These are phyloP conservation scores for Planococcus citri DNA, from an alignment of 1,140 invertebrate species.

Conservation along the genomic window DNA sequence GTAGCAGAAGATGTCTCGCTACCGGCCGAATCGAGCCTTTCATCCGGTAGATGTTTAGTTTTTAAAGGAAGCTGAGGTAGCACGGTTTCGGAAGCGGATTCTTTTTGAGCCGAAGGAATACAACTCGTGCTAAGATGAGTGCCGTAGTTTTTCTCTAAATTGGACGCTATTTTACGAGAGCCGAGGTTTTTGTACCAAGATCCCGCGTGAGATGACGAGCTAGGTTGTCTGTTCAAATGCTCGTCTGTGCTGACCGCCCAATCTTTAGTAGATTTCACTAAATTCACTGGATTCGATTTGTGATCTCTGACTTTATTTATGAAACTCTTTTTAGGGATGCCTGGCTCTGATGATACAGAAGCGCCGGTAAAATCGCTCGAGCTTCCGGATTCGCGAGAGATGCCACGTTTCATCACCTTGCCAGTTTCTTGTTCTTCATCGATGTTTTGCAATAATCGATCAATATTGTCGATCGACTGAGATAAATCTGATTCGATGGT, in stretches of 20 bases:
- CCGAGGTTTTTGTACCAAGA: not conserved
- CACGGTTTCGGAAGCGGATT: conserved; percentile 43
- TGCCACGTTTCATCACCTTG: not conserved
- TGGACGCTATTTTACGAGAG: not conserved
- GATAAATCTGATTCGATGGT: conserved; percentile 1
- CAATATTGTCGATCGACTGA: conserved; percentile 11
- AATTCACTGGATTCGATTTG: not conserved
- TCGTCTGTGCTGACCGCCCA: conserved; percentile 11
- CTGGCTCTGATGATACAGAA: not conserved
- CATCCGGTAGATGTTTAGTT: conserved; percentile 16
- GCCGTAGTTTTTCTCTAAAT: conserved; percentile 32
- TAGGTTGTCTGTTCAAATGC: not conserved
- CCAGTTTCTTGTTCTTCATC: not conserved
- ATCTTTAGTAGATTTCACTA: not conserved
- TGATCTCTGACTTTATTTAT: not conserved
- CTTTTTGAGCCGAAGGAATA: conserved; percentile 42
- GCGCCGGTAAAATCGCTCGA: not conserved
- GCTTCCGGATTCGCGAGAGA: conserved; percentile 22
- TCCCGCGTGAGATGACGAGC: not conserved
- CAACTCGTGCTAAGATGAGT: conserved; percentile 51
- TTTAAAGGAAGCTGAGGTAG: conserved; percentile 31
- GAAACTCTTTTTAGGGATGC: not conserved
- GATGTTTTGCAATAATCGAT: conserved; percentile 10
- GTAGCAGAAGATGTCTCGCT: conserved; percentile 36
- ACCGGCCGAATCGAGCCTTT: conserved; percentile 36